These are phyloP conservation scores for Muschampia plurimacula DNA, from an alignment of 2,888 invertebrate genomes.

Conservation along the genomic window DNA sequence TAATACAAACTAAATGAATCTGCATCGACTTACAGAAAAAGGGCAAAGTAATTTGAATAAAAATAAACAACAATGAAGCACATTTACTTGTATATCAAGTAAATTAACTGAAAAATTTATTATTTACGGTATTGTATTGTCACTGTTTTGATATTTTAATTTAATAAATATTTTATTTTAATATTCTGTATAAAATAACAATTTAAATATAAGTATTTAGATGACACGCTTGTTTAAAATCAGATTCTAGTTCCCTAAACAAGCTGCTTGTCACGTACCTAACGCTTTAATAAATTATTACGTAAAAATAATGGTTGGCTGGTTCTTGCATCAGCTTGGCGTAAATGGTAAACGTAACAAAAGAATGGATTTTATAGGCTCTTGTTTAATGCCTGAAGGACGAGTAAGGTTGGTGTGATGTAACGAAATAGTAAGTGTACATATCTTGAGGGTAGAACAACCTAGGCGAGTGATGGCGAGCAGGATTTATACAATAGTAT, in stretches of 20 bases:
- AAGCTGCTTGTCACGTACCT: conserved; percentile 32
- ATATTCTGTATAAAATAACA: conserved; percentile 18
- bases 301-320: conserved; percentile 14
- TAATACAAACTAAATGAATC: background rate
- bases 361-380: conserved; percentile 10
- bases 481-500: background rate
- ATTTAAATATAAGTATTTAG: conserved; percentile 25
- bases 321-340: conserved; percentile 19
- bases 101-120: background rate
- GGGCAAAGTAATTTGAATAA: background rate
- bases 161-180: conserved; percentile 15
- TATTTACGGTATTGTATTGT: conserved; percentile 1
- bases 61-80: background rate
- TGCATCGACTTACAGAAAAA: background rate
- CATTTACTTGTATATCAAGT: background rate
- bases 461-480: conserved; percentile 36
- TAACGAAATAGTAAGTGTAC: conserved; percentile 52
- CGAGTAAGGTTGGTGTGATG: background rate
- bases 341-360: conserved; percentile 24
- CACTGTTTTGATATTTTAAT: conserved; percentile 20
- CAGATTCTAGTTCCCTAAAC: conserved; percentile 24
- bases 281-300: conserved; percentile 25
- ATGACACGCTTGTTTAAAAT: conserved; percentile 34
- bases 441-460: conserved; percentile 55
- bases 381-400: conserved; percentile 4